These are phyloP conservation scores for Dusona sp. DNA, from an alignment of 2,888 invertebrate species.

Conservation along the genomic window DNA sequence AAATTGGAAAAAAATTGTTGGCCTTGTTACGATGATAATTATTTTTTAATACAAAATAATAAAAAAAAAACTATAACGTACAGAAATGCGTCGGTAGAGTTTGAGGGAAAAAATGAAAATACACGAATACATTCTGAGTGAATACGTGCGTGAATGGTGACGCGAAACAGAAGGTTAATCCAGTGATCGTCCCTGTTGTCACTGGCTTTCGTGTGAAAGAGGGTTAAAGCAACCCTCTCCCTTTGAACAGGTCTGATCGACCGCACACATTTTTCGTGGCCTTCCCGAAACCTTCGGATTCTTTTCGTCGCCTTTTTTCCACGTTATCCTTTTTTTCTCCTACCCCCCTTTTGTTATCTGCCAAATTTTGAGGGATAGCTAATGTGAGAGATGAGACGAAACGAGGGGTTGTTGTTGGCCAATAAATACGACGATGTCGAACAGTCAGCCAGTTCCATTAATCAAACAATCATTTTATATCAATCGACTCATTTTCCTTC, in stretches of 20 bases:
- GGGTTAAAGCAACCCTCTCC: constrained; percentile 30
- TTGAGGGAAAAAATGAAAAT: constrained; percentile 12
- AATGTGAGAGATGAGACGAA: constrained; percentile 14
- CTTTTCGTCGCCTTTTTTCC: constrained; percentile 3
- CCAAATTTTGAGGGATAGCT: constrained; percentile 50
- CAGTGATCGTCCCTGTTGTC: constrained; percentile 40
- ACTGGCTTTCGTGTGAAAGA: constrained; percentile 42
- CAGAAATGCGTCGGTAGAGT: not conserved
- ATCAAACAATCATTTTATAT: not conserved
- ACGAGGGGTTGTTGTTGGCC: constrained; percentile 8
- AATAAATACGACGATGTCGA: constrained; percentile 17
- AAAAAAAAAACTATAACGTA: not conserved
- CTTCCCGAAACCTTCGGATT: constrained; percentile 56
- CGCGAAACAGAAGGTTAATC: constrained; percentile 33
- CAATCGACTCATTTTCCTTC: not conserved
- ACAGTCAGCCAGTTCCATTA: not conserved
- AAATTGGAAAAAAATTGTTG: too few species aligned
- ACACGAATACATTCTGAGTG: constrained; percentile 13
- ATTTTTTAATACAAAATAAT: not conserved
- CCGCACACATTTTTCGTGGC: constrained; percentile 45
- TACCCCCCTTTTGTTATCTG: constrained; percentile 10
- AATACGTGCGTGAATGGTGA: constrained; percentile 38
- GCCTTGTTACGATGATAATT: too few species aligned
- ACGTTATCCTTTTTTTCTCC: constrained; percentile 34
- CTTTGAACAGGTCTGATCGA: constrained; percentile 34